These are phyloP conservation scores for Probaryconus sp. DNA, from an alignment of 1,140 invertebrate species.

Conservation along the genomic window DNA sequence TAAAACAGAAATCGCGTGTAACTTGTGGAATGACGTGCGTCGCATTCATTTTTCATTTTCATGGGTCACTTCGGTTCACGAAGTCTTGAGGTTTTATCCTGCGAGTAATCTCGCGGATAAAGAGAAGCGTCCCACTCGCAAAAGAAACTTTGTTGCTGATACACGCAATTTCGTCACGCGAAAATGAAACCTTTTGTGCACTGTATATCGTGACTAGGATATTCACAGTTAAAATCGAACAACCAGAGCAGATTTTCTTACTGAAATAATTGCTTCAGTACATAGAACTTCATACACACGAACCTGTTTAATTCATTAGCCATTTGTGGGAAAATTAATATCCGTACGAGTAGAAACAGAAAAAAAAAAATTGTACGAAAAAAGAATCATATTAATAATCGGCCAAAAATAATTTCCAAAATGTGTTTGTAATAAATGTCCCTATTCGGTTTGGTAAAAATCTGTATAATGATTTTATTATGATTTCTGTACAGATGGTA, in stretches of 20 bases:
- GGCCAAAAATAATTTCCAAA: too few relatives aligned
- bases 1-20: conserved; percentile 63
- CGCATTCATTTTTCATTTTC: conserved; percentile 68
- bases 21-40: conserved; percentile 64
- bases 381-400: too few relatives aligned
- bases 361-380: too few relatives aligned
- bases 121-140: conserved; percentile 61
- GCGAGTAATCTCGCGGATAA: conserved; percentile 63
- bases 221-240: conserved; percentile 57
- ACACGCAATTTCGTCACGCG: conserved; percentile 67
- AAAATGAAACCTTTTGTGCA: conserved; percentile 63
- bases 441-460: too few relatives aligned
- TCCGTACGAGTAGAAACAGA: too few relatives aligned
- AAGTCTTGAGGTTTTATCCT: conserved; percentile 63
- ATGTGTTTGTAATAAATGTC: too few relatives aligned
- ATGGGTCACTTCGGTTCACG: conserved; percentile 63
- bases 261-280: conserved; percentile 33
- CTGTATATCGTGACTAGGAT: conserved; percentile 50
- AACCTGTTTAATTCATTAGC: too few relatives aligned
- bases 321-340: too few relatives aligned
- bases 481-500: too few relatives aligned
- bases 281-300: conserved; percentile 15
- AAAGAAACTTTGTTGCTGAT: conserved; percentile 63
- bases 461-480: too few relatives aligned
- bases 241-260: conserved; percentile 40